Evolutionary conservation across 1,140 invertebrate genomes (phyloP).

Genomic region (Rhyzopertha dominica): DNA sequence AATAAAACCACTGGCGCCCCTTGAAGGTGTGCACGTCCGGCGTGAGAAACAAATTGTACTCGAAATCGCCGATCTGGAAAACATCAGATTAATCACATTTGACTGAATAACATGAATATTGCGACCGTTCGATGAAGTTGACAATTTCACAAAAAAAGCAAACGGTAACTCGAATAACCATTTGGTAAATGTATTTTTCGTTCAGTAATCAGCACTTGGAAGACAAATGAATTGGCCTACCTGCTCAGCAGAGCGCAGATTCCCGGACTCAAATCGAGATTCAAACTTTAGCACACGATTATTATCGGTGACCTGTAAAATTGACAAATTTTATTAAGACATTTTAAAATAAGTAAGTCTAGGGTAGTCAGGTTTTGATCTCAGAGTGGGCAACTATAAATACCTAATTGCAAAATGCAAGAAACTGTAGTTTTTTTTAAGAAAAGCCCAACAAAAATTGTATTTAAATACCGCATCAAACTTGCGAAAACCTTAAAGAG

Average conservation of each 20-base stretch:
- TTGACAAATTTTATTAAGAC: slow-evolving; percentile 48
- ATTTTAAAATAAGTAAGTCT: slow-evolving; percentile 2
- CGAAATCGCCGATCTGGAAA: slow-evolving; percentile 60
- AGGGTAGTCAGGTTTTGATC: background rate
- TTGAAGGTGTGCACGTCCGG: slow-evolving; percentile 79
- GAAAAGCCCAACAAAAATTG: background rate
- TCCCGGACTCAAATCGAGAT: slow-evolving; percentile 86
- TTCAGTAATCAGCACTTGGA: no score
- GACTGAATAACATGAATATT: slow-evolving; percentile 2
- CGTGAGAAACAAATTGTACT: slow-evolving; percentile 83
- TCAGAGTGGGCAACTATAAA: no score
- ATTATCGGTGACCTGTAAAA: slow-evolving; percentile 58
- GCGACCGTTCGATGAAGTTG: no score
- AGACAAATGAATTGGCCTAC: no score
- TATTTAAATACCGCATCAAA: no score
- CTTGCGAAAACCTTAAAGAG: background rate
- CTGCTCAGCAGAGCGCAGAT: slow-evolving; percentile 82
- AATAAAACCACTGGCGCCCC: slow-evolving; percentile 92
- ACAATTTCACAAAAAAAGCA: no score
- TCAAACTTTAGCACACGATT: slow-evolving; percentile 67
- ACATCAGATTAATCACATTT: slow-evolving; percentile 16
- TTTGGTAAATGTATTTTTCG: no score
- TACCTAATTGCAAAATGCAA: background rate
- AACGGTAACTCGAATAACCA: no score
- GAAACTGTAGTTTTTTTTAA: slow-evolving; percentile 35